phyloP scores from a whole-genome alignment of 2,113 vertebrate genomes.

The Rhombomys opimus region DNA sequence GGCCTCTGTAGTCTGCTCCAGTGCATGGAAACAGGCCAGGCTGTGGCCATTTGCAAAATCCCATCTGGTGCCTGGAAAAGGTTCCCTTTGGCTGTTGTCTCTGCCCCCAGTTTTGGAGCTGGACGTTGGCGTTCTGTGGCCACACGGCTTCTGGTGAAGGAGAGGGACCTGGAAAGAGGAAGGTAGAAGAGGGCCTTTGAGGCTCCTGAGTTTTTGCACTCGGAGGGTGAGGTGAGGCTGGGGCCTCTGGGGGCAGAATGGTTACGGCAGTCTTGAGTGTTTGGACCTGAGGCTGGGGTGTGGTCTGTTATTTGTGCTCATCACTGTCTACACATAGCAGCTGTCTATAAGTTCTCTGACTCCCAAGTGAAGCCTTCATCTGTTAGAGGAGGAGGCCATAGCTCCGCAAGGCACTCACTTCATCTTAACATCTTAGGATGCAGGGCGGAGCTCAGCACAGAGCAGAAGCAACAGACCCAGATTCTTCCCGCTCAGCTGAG shows the following conservation, averaged over 20 bases:
- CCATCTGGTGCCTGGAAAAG: constrained; percentile 74
- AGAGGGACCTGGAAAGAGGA: background rate
- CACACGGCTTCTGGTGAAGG: background rate
- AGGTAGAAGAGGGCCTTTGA: background rate
- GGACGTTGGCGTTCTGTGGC: background rate
- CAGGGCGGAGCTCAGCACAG: background rate
- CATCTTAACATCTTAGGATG: background rate
- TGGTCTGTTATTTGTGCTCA: background rate
- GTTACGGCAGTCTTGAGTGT: background rate
- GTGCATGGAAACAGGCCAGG: constrained; percentile 54
- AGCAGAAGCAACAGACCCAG: background rate
- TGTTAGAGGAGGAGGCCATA: background rate
- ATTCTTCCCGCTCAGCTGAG: background rate
- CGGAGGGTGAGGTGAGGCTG: background rate
- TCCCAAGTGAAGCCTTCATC: background rate
- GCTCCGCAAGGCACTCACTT: background rate
- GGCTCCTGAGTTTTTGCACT: background rate
- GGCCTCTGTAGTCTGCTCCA: background rate
- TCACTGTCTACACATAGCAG: background rate
- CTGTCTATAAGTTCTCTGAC: background rate
- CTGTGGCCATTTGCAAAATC: constrained; percentile 66
- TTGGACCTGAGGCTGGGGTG: background rate
- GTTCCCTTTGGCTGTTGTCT: constrained; percentile 34
- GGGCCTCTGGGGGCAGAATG: background rate
- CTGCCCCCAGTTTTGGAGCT: background rate